phyloP scores from a whole-genome alignment of 92 coral and sea anemone species.

The Desmophyllum pertusum region DNA sequence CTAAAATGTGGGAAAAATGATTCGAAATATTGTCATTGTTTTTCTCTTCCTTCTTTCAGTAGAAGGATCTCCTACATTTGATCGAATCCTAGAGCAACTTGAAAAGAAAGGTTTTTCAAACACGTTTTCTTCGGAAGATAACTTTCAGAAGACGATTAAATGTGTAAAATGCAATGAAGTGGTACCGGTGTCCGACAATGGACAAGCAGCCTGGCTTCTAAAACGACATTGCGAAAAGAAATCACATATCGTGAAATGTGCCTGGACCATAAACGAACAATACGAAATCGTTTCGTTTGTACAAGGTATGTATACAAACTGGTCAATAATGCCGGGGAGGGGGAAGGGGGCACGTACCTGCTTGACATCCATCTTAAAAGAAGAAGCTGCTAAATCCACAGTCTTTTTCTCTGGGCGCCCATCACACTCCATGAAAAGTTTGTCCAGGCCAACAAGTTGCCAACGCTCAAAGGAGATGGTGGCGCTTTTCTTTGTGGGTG shows the following conservation, averaged over 20 bases:
- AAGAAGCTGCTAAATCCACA: not conserved
- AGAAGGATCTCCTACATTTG: not conserved
- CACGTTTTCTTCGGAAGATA: slow-evolving; percentile 1
- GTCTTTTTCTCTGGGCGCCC: slow-evolving; percentile 9
- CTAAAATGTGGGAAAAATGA: not conserved
- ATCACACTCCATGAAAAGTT: slow-evolving; percentile 17
- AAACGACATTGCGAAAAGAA: slow-evolving; percentile 14
- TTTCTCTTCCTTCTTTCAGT: slow-evolving; percentile 8
- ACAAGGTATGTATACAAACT: slow-evolving; percentile 13
- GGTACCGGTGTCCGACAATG: not conserved
- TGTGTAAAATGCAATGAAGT: slow-evolving; percentile 11
- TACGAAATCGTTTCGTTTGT: not conserved
- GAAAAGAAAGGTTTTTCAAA: slow-evolving; percentile 5
- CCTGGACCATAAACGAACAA: slow-evolving; percentile 13
- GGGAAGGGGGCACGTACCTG: slow-evolving; percentile 7
- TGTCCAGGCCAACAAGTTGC: slow-evolving; percentile 30
- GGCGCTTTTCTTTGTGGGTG: not conserved
- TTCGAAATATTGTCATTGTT: slow-evolving; percentile 8
- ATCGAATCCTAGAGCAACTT: slow-evolving; percentile 19
- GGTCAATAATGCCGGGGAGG: not conserved
- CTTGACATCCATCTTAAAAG: slow-evolving; percentile 2
- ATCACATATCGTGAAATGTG: slow-evolving; percentile 15
- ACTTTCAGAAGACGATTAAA: not conserved
- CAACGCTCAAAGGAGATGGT: slow-evolving; percentile 28
- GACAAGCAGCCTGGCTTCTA: slow-evolving; percentile 17